Evolutionary conservation across 2,888 invertebrate species (phyloP), one percentile per base, ranked within the genome.

Genomic region (Maniola hyperantus): DNA sequence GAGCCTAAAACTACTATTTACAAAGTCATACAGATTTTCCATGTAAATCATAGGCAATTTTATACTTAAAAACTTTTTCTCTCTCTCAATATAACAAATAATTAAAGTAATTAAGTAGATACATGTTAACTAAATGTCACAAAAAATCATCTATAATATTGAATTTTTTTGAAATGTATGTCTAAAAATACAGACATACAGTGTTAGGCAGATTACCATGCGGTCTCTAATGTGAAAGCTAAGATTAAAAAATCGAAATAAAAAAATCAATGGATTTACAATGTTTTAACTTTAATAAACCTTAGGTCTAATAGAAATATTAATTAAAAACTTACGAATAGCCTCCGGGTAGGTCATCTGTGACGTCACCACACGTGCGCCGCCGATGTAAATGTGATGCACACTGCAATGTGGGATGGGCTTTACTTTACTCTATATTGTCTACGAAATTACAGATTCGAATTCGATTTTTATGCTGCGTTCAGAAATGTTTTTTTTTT

Each of bases 351-450:
- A 80, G 81, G 78, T 76, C 76, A 78, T 76, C 68, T 71, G 73
- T 84, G 85, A 81, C 82, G 84, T 83, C 85, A 83, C 74, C 79
- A 79, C 87, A 87, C 86, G 87, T 86, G 88, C 83, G 81, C 79
- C 76, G 78, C 72, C 78, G 74, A 72, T 59, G 66, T 67, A 67
- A 68, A 66, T 58, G 58, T 55, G 59, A 68, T 63, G 66, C 63
- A 69, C 64, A 62, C 51, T 61, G 48, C 33, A 62, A 63, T 55
- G 54, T 36, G 60, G 65, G 69, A 70, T 65, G 61, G 67, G 69
- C 57, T 57, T 57, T 57, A 57, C 57, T 57, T 20, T 18, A 57
- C 18, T 57, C 57, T 57, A 42, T 13, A 57, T 57, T 57, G 42
- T 57, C 57, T 57, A 13, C 42, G 42, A 20, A 42, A 8, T 39